Evolutionary conservation across 2,888 invertebrate species (phyloP), one percentile per base, ranked within the genome.

Genomic region (Acleris emargana): DNA sequence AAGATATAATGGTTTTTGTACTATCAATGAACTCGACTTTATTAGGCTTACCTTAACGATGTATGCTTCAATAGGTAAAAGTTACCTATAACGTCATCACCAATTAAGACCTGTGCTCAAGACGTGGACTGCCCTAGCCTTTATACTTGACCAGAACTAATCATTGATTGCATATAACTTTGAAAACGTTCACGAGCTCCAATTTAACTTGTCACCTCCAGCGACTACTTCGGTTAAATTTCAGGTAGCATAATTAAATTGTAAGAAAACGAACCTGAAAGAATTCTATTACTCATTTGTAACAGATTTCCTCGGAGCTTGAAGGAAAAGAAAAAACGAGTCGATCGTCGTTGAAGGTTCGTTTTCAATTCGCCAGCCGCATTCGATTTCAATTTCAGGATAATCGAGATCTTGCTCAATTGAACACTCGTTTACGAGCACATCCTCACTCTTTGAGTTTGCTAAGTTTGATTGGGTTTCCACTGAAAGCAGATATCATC

Each of bases 391-490:
- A 86, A 89, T 89, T 86, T 85, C 86, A 84, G 84, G 81, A 90
- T 89, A 89, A 89, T 89, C 87, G 86, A 88, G 88, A 88, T 87
- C 87, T 88, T 89, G 87, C 87, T 90, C 91, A 91, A 91, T 90
- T 89, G 91, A 90, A 88, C 86, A 89, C 84, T 88, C 89, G 89
- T 87, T 89, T 88, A 89, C 86, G 83, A 79, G 81, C 83, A 87
- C 84, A 83, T 81, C 81, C 80, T 79, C 83, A 81, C 79, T 88
- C 84, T 88, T 87, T 85, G 88, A 90, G 86, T 91, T 90, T 88
- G 87, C 84, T 72, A 78, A 87, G 83, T 87, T 88, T 91, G 88
- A 91, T 91, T 90, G 86, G 82, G 84, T 91, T 90, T 89, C 83
- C 86, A 81, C 80, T 86, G 86, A 84, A 82, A 74, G 77, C 71